Base-by-base conservation (phyloP, 2,888 invertebrate genomes). In the Conchocele bisecta region DNA sequence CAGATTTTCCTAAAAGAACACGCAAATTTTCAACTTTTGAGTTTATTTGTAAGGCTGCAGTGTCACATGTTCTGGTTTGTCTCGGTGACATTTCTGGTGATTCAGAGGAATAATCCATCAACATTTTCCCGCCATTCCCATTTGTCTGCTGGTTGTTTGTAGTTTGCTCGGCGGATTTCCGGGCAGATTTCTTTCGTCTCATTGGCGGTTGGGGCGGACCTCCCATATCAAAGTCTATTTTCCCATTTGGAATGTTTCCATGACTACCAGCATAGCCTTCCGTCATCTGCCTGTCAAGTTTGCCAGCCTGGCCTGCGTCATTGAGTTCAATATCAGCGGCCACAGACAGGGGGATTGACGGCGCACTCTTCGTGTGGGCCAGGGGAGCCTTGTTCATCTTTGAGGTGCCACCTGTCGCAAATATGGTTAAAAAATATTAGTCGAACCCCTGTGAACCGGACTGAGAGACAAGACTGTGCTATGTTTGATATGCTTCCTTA, bases 41-140 rank as follows among this genome's bases (percentile, higher is more conserved):
- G 17, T 5, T 5, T 22, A 41, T 17, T n/a, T n/a, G n/a, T n/a
- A n/a, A n/a, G n/a, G n/a, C n/a, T n/a, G n/a, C n/a, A n/a, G n/a
- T n/a, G n/a, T n/a, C n/a, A n/a, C n/a, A n/a, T n/a, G n/a, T n/a
- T 33, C 51, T 35, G 35, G 15, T 51, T 20, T 31, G 51, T 11
- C 77, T 53, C 13, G 77, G 77, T 0, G 77, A 77, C 20, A 65
- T 50, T 31, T 77, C 77, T 1, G 77, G 65, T 1, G 73, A 77
- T 46, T 74, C 74, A 20, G 74, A 74, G 28, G 65, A 58, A 42
- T 77, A 77, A 17, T 77, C 77, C 77, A 77, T 77, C 9, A 65
- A 42, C 67, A 68, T 67, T 50, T 60, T 59, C 22, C 51, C 41
- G n/a, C n/a, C n/a, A n/a, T n/a, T n/a, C n/a, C n/a, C n/a, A n/a